phyloP scores from a whole-genome alignment of 2,797 vertebrate species.

The Mionectes olivaceus region DNA sequence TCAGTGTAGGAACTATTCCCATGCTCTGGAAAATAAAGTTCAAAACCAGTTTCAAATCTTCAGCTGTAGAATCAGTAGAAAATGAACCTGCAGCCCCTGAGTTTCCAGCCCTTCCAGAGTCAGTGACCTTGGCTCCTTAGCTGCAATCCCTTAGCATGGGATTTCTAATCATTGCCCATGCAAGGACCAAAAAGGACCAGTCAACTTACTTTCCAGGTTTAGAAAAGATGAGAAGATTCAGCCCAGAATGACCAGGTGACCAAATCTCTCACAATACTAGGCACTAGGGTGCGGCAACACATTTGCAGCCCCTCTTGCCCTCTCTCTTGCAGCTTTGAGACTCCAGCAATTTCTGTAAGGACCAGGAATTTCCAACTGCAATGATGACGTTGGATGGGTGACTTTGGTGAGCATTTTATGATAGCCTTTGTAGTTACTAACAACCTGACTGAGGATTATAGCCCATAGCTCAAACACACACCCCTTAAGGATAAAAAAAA shows the following conservation, averaged over 20 bases:
- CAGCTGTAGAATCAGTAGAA: neutral
- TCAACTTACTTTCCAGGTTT: neutral
- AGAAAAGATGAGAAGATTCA: neutral
- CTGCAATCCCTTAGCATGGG: neutral
- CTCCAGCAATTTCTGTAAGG: neutral
- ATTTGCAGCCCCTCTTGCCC: neutral
- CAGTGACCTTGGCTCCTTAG: neutral
- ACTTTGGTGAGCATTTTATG: neutral
- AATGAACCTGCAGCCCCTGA: neutral
- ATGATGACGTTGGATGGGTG: neutral
- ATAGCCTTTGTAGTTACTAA: neutral
- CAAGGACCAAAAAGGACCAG: neutral
- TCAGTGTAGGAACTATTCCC: neutral
- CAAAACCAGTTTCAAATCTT: neutral
- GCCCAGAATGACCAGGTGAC: neutral
- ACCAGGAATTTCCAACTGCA: rapidly evolving
- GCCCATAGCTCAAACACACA: neutral
- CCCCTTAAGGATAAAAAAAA: neutral
- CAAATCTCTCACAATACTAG: neutral
- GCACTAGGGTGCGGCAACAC: neutral
- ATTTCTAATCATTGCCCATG: neutral
- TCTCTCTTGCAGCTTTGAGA: neutral
- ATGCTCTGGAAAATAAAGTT: neutral
- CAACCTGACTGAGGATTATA: neutral
- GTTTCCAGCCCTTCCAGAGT: neutral